Percentiles rank a stretch among this genome's conserved stretches.
phyloP scores from a whole-genome alignment of 35 echinoderm and acorn worm genomes.

The Holothuria glaberrima region DNA sequence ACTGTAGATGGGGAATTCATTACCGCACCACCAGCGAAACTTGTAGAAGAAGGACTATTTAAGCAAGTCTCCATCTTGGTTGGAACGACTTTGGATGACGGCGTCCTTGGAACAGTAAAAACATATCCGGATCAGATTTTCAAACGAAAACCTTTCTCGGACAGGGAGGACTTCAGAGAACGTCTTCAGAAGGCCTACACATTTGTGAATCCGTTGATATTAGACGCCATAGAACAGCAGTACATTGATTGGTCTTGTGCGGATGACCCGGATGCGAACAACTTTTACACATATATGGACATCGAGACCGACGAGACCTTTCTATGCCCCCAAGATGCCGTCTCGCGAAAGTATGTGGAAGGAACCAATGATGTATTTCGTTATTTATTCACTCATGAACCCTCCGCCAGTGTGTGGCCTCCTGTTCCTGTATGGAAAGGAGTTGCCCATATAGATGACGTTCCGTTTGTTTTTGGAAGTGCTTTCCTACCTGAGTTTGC shows the following conservation, averaged over 20 bases:
- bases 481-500: slow-evolving; percentile 46
- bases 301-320: slow-evolving; percentile 66
- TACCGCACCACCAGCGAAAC: slow-evolving; percentile 18
- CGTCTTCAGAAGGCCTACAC: neutral
- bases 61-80: slow-evolving; percentile 9
- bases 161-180: neutral
- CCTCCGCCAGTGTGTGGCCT: neutral
- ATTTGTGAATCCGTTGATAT: neutral
- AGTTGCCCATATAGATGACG: slow-evolving; percentile 50
- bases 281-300: slow-evolving; percentile 46
- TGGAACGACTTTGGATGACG: slow-evolving; percentile 20
- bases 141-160: neutral
- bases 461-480: slow-evolving; percentile 71
- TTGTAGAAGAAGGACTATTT: neutral
- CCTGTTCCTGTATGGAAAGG: slow-evolving; percentile 51
- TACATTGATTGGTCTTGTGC: slow-evolving; percentile 73
- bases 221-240: slow-evolving; percentile 59
- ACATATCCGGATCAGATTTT: slow-evolving; percentile 35
- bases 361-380: slow-evolving; percentile 38
- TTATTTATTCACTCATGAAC: slow-evolving; percentile 74
- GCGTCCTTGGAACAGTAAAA: neutral
- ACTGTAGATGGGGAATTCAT: slow-evolving; percentile 72
- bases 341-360: slow-evolving; percentile 39
- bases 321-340: slow-evolving; percentile 57
- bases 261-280: slow-evolving; percentile 67